phyloP scores from a whole-genome alignment of 2,113 vertebrate species.

The Colaptes auratus region DNA sequence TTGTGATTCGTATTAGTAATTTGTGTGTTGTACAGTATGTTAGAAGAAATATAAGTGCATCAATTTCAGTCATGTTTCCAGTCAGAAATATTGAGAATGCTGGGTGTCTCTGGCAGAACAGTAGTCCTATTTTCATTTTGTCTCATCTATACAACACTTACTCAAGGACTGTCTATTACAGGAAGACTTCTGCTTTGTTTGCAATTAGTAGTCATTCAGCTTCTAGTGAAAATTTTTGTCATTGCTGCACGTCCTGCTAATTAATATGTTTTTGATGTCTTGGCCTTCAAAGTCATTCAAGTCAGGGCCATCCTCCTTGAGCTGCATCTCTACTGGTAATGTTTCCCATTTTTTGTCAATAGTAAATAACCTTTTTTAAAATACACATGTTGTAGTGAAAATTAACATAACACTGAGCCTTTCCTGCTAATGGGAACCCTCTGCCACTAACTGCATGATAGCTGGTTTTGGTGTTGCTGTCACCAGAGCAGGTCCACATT shows the following conservation, averaged over 20 bases:
- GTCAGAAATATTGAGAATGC: not conserved
- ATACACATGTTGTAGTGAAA: not conserved
- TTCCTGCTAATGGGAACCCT: not conserved
- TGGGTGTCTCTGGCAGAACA: not conserved
- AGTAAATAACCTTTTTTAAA: not conserved
- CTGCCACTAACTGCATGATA: not conserved
- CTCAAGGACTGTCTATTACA: not conserved
- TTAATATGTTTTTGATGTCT: not conserved
- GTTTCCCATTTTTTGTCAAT: not conserved
- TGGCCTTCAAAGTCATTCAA: not conserved
- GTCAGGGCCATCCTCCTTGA: constrained; percentile 12
- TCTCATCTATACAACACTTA: not conserved
- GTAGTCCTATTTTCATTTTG: not conserved
- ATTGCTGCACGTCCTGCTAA: constrained; percentile 1
- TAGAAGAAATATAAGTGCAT: not conserved
- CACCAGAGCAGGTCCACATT: not conserved
- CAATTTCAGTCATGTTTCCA: not conserved
- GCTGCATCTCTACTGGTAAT: not conserved
- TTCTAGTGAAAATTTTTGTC: constrained; percentile 15
- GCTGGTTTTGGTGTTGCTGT: not conserved
- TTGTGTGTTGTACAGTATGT: not conserved
- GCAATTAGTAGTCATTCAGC: not conserved
- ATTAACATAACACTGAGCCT: not conserved
- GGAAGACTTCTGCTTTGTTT: constrained; percentile 27
- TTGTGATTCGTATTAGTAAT: not conserved